These are phyloP conservation scores for Trialeurodes vaporariorum DNA, from an alignment of 1,140 invertebrate genomes.

Conservation along the genomic window DNA sequence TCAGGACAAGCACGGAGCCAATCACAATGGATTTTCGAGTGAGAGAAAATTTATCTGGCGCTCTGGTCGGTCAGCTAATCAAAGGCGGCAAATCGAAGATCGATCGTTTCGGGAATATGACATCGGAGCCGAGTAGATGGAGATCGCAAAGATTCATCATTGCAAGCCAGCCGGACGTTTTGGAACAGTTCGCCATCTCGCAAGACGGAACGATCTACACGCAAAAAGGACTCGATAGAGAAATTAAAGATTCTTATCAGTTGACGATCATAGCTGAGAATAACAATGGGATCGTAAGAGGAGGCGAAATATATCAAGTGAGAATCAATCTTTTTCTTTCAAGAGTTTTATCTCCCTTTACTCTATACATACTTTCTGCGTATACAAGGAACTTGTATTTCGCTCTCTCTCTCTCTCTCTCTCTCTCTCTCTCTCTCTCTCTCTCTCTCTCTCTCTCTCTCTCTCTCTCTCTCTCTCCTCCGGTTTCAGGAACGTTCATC, in stretches of 20 bases:
- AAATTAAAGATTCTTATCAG: constrained; percentile 56
- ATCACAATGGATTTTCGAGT: constrained; percentile 59
- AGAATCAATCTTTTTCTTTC: constrained; percentile 10
- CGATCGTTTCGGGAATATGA: constrained; percentile 13
- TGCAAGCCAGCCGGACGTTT: constrained; percentile 64
- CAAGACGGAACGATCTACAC: constrained; percentile 68
- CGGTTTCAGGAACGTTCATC: too few relatives aligned
- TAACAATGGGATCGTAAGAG: constrained; percentile 35
- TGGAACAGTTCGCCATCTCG: constrained; percentile 59
- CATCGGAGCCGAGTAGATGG: constrained; percentile 21
- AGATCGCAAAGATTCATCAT: constrained; percentile 52
- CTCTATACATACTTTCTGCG: too few relatives aligned
- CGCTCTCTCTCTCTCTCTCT: too few relatives aligned
- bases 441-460: too few relatives aligned
- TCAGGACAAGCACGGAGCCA: constrained; percentile 35
- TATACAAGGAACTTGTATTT: too few relatives aligned
- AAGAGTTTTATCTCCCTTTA: too few relatives aligned
- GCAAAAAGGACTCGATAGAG: constrained; percentile 58
- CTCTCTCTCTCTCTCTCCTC: too few relatives aligned
- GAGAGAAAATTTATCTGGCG: constrained; percentile 60
- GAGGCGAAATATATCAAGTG: constrained; percentile 57
- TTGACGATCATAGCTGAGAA: constrained; percentile 63
- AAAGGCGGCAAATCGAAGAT: constrained; percentile 17
- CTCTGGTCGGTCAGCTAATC: constrained; percentile 58
- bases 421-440: too few relatives aligned